Base-by-base conservation (phyloP, 2,113 vertebrate species). In the Otus sunia region DNA sequence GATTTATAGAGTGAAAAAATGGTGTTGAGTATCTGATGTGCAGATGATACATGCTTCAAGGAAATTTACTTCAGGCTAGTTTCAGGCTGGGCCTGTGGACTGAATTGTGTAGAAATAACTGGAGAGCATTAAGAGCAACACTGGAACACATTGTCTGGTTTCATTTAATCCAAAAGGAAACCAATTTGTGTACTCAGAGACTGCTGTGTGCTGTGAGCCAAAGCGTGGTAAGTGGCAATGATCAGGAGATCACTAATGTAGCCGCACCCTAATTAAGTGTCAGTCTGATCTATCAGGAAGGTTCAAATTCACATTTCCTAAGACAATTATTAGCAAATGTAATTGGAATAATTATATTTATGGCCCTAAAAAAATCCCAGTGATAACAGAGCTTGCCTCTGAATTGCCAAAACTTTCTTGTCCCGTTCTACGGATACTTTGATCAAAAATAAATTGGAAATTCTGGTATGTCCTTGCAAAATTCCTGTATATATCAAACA, bases 1-100 rank as follows among this genome's bases (percentile, higher is more conserved):
- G 74, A 94, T 94, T 94, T 91, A 95, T 82, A 10, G 94, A 58
- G 95, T 88, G 86, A 60, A 93, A 95, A 93, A 36, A 5, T 30
- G 32, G 58, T 27, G 66, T 2, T 93, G 62, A 91, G 69, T 71
- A 26, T 82, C 87, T 72, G 84, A 82, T 66, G 53, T 79, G 85
- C 43, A 92, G 59, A 50, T 60, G 87, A 91, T 49, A 64, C 69
- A 55, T 32, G 66, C 32, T 68, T 13, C 77, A 27, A 53, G 92
- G 56, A 84, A 73, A 27, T 92, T 56, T 79, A 75, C 58, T 86
- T 93, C 71, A 45, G 43, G 21, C 63, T 75, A 68, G 52, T 52
- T 94, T 94, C 15, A 75, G 69, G 52, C 80, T 69, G 75, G 56
- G 47, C 59, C 47, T 17, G 25, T 12, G 37, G 64, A 25, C 0